Evolutionary conservation across 53 echinoderm and acorn worm species (phyloP), one percentile per base, ranked within the genome.

Genomic region (Echinarachnius parma): DNA sequence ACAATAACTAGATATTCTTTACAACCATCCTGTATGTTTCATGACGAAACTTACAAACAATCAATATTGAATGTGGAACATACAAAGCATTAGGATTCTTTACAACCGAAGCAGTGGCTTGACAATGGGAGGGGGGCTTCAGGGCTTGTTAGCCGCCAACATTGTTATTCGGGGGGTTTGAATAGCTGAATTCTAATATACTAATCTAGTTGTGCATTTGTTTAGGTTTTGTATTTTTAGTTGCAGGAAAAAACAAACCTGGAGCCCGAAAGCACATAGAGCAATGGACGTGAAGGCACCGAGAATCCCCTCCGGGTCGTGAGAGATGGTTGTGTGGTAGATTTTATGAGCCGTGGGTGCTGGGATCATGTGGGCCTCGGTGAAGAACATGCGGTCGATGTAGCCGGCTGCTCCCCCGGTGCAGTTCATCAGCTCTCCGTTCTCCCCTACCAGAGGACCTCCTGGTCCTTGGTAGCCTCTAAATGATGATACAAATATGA

Each of bases 391-490:
- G 28, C 81, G 64, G 59, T 90, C 90, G 32, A 90, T 86, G 34
- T 90, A 82, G 19, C 78, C 80, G 5, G 86, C 76, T 33, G 86
- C 90, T 15, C 90, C 90, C 34, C 89, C 89, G 0, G 90, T 90
- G 24, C 90, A 90, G 45, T 86, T 82, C 1, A 28, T 26, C 39
- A 84, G 44, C 48, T 61, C 54, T 10, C 62, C 70, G 44, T 86
- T 64, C 10, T 42, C 31, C 10, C 81, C 84, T 14, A 90, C 64
- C 20, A 90, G 47, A 20, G 82, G 82, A 19, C 90, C 90, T 42
- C 90, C 90, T 3, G 90, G 90, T 13, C 90, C 90, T 14, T 86
- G 55, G 78, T 90, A 90, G 7, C 86, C 90, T 15, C 90, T 90
- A 28, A 27, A 14, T 21, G 46, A 45, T 45, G 46, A n/a, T n/a